Evolutionary conservation across 92 coral and sea anemone species (phyloP), one percentile per base, ranked within the genome.

Genomic region (Epizoanthus stellaris): DNA sequence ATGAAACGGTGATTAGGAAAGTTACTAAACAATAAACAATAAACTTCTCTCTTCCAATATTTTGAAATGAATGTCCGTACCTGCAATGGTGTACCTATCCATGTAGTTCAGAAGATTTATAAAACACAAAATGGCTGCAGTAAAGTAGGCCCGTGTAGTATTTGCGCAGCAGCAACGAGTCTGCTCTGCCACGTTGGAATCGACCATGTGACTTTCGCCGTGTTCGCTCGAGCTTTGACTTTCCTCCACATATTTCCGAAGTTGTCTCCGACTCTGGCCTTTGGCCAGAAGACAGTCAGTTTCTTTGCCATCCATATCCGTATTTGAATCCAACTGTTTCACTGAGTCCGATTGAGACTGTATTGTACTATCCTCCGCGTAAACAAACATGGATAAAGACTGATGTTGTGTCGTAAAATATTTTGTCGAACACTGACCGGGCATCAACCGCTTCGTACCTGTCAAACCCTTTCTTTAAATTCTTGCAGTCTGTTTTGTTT

Each of bases 81-180:
- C 99, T 85, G 98, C 97, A 25, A 97, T 91, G 4, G 99, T 97
- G 56, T 91, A 95, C 10, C 99, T 88, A 77, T 97, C 99, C 99
- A 97, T 97, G 59, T 97, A 97, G 67, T 97, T 97, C 52, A 97
- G 88, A 16, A 97, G 92, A 61, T 97, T 97, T 80, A 97, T 97
- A 73, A 89, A 75, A 91, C 95, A 93, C 72, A 97, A 86, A 59
- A 95, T 87, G 6, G 68, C 67, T 36, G 95, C 99, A 42, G 98
- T 95, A 11, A 88, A 34, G 74, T 88, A 91, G 8, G 98, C 97
- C 17, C 94, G 87, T 3, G 23, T 82, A 65, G 80, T 88, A 45
- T 89, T 79, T n/a, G 89, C 76, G 16, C 92, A 84, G 58, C 80
- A 23, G 4, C 81, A 82, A 5, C 73, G 45, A 45, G 52, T 45